phyloP scores from a whole-genome alignment of 2,888 invertebrate genomes.

The Patella caerulea region DNA sequence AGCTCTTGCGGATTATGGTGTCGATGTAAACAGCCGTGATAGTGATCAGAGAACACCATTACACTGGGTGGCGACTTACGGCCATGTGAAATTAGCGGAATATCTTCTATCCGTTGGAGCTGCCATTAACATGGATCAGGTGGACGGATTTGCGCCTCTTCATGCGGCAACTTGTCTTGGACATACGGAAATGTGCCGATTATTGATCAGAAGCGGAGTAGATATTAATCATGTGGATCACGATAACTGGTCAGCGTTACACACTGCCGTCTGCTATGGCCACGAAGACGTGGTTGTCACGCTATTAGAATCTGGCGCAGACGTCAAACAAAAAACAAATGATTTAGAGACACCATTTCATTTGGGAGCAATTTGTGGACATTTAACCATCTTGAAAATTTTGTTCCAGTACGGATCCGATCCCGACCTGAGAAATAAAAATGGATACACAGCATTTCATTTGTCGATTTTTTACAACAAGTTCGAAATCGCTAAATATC shows the following conservation, averaged over 20 bases:
- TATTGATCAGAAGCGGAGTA: constrained; percentile 53
- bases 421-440: constrained; percentile 47
- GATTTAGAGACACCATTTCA: constrained; percentile 60
- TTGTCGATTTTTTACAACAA: constrained; percentile 60
- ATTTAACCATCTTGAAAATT: constrained; percentile 47
- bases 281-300: constrained; percentile 50
- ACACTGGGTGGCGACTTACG: constrained; percentile 60
- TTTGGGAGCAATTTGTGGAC: constrained; percentile 58
- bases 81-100: constrained; percentile 41
- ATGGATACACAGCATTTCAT: constrained; percentile 60
- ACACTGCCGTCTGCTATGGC: constrained; percentile 63
- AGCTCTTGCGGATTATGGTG: constrained; percentile 51
- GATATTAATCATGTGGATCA: constrained; percentile 53
- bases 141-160: constrained; percentile 64
- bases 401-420: constrained; percentile 47
- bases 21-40: constrained; percentile 54
- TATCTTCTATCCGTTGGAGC: constrained; percentile 54
- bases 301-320: constrained; percentile 51
- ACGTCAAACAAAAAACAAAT: constrained; percentile 48
- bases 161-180: constrained; percentile 64
- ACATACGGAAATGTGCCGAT: constrained; percentile 46
- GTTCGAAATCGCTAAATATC: constrained; percentile 49
- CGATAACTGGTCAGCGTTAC: constrained; percentile 66
- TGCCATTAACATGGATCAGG: constrained; percentile 54
- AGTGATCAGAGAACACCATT: constrained; percentile 60